Base-by-base conservation (phyloP, 2,888 invertebrate species). In the Chorisops tibialis region DNA sequence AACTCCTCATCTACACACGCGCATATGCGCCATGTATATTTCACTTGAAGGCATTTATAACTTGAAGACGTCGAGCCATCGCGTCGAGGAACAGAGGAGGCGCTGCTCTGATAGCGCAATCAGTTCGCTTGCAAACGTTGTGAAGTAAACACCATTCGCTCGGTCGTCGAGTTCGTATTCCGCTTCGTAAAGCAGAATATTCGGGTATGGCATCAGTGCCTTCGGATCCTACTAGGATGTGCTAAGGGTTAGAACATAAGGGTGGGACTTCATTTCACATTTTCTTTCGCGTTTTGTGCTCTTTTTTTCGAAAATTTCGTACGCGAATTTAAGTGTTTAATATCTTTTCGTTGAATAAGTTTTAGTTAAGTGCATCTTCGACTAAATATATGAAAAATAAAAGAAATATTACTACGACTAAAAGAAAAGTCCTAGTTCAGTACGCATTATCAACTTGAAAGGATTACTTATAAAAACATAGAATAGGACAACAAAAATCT, bases 51-150 rank as follows among this genome's bases (percentile, higher is more conserved):
- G n/a, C n/a, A n/a, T n/a, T n/a, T n/a, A n/a, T n/a, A n/a, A n/a
- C n/a, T n/a, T n/a, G n/a, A n/a, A n/a, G n/a, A n/a, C 30, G 5
- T 30, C 30, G 2, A 30, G 30, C 30, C 30, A 30, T 30, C 30
- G 24, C 24, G 30, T 30, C 30, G 30, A 30, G 30, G 52, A 52
- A 19, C 37, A 14, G 52, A 38, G 30, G 30, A 18, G 14, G 30
- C 12, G 43, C 16, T 24, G 56, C 14, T 35, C 30, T 56, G 56
- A 56, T 56, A 56, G 56, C 45, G 35, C 56, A 56, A 56, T 56
- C 56, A 56, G 56, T 56, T 56, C 43, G 43, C 43, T 56, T 35
- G 30, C 43, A 56, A 43, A 18, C 56, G 56, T 35, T 43, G 56
- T 43, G 56, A 56, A 12, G 45, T 18, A 39, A 43, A 45, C 24